Percentiles rank a stretch among this genome's conserved stretches.
These are phyloP conservation scores for Musca domestica DNA, from an alignment of 1,140 invertebrate species.

Conservation along the genomic window DNA sequence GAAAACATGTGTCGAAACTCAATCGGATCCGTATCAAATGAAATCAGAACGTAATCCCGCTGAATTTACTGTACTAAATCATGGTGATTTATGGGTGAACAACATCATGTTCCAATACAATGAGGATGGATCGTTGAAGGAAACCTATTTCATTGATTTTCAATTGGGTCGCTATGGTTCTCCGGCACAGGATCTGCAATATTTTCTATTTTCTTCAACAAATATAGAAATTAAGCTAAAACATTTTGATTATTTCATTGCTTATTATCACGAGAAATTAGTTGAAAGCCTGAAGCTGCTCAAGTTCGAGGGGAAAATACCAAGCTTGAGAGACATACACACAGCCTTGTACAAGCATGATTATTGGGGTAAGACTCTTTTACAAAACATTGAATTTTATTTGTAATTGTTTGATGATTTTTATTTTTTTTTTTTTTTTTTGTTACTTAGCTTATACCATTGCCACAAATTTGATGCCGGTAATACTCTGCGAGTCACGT, in stretches of 20 bases:
- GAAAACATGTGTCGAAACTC: background rate
- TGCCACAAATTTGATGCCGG: slow-evolving; percentile 25
- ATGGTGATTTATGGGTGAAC: slow-evolving; percentile 67
- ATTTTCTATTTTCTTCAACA: slow-evolving; percentile 41
- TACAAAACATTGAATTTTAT: slow-evolving; percentile 25
- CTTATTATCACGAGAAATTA: slow-evolving; percentile 40
- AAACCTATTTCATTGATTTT: slow-evolving; percentile 41
- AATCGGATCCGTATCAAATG: background rate
- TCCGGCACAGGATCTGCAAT: slow-evolving; percentile 44
- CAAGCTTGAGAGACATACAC: slow-evolving; percentile 33
- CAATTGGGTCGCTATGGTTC: slow-evolving; percentile 44
- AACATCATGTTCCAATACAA: slow-evolving; percentile 64
- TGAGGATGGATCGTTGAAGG: slow-evolving; percentile 29
- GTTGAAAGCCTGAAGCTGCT: slow-evolving; percentile 30
- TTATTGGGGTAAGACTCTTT: slow-evolving; percentile 41
- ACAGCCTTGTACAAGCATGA: slow-evolving; percentile 28
- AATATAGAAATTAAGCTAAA: slow-evolving; percentile 29
- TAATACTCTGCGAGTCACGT: slow-evolving; percentile 26
- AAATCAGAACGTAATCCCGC: slow-evolving; percentile 40
- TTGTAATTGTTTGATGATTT: slow-evolving; percentile 35
- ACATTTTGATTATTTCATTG: slow-evolving; percentile 33
- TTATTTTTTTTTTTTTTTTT: slow-evolving; percentile 26
- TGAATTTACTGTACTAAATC: slow-evolving; percentile 60
- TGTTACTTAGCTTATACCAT: slow-evolving; percentile 35
- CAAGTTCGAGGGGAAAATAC: slow-evolving; percentile 27